Percentiles rank a stretch among this genome's conserved stretches.
Evolutionary conservation across 2,888 invertebrate species (phyloP).

Genomic region (Pyrocoelia pectoralis): DNA sequence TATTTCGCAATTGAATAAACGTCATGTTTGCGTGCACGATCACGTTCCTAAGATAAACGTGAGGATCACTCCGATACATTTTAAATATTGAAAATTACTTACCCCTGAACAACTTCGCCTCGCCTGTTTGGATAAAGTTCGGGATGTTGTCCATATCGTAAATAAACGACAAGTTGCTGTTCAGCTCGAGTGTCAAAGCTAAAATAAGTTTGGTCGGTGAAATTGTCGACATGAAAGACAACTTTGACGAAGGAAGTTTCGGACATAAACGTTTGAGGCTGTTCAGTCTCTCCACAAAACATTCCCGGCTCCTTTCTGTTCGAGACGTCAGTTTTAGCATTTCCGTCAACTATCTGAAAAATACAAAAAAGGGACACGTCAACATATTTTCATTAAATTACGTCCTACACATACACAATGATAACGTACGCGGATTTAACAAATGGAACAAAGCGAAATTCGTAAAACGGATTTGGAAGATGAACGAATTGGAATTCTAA

Average conservation of each 20-base stretch:
- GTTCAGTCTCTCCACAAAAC: slow-evolving; percentile 93
- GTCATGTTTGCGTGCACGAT: no score
- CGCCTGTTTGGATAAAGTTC: slow-evolving; percentile 90
- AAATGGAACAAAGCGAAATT: slow-evolving; percentile 13
- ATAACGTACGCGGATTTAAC: background rate
- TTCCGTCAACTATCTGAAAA: slow-evolving; percentile 87
- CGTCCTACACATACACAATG: background rate
- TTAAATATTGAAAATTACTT: slow-evolving; percentile 52
- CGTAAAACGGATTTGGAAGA: slow-evolving; percentile 12
- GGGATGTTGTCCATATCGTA: slow-evolving; percentile 92
- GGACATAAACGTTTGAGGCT: slow-evolving; percentile 93
- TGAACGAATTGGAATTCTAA: slow-evolving; percentile 3
- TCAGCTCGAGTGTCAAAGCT: slow-evolving; percentile 88
- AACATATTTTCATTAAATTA: background rate
- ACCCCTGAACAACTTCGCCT: slow-evolving; percentile 88
- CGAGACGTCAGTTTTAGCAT: slow-evolving; percentile 87
- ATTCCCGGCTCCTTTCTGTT: slow-evolving; percentile 89
- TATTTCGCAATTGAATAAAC: no score
- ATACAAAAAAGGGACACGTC: slow-evolving; percentile 26
- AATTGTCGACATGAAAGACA: slow-evolving; percentile 91
- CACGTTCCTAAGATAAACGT: no score
- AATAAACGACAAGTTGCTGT: slow-evolving; percentile 89
- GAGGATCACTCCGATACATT: no score
- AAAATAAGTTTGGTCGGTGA: slow-evolving; percentile 90
- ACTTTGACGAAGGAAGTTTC: slow-evolving; percentile 93